phyloP scores from a whole-genome alignment of 2,797 vertebrate species.

The Gila robusta region DNA sequence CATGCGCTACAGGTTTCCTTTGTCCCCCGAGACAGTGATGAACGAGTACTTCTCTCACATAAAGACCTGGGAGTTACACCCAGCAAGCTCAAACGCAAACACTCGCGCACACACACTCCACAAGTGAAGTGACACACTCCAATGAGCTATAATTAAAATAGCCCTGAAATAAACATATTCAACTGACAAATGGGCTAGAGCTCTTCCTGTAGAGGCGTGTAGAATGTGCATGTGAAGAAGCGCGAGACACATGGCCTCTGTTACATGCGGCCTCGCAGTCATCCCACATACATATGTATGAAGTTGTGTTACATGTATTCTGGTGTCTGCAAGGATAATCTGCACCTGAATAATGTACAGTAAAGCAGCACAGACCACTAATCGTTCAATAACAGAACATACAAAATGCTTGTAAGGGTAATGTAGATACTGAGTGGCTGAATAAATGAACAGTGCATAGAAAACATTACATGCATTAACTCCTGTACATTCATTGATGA shows the following conservation, averaged over 20 bases:
- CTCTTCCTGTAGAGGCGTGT: constrained; percentile 36
- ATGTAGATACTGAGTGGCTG: neutral
- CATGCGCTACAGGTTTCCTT: constrained; percentile 72
- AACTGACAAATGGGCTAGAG: constrained; percentile 36
- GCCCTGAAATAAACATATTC: constrained; percentile 60
- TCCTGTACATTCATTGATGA: neutral
- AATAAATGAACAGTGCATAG: constrained; percentile 5
- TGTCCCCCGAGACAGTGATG: constrained; percentile 73
- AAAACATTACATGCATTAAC: neutral
- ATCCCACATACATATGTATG: constrained; percentile 36
- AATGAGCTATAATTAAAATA: constrained; percentile 66
- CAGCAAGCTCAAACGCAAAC: constrained; percentile 60
- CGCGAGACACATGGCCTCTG: neutral
- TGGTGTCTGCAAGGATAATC: constrained; percentile 2
- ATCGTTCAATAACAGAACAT: constrained; percentile 34
- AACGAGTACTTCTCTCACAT: constrained; percentile 70
- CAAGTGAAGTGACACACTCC: constrained; percentile 61
- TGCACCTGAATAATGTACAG: constrained; percentile 37
- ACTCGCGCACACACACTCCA: constrained; percentile 53
- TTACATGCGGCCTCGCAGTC: constrained; percentile 14
- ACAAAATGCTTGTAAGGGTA: constrained; percentile 18
- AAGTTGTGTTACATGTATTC: constrained; percentile 12
- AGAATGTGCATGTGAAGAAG: neutral
- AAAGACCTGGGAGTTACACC: constrained; percentile 67
- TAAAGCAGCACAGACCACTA: neutral